phyloP scores from a whole-genome alignment of 2,888 invertebrate species.

The Leptarthrus brevirostris region DNA sequence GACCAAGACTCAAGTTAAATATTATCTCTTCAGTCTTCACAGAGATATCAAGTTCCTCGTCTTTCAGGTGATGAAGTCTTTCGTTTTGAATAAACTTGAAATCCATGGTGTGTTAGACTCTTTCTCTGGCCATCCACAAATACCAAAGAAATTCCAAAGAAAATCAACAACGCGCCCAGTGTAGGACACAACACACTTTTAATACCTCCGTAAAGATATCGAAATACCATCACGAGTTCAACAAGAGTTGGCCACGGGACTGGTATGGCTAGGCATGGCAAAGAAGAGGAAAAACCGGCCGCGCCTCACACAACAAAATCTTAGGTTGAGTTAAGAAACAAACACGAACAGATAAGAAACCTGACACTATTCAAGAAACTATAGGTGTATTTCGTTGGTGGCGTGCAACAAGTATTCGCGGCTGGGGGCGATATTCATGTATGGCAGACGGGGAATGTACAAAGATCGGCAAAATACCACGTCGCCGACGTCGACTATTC shows the following conservation, averaged over 20 bases:
- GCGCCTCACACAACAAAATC: not conserved
- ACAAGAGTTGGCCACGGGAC: not conserved
- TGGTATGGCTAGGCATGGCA: not conserved
- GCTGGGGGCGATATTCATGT: constrained; percentile 1
- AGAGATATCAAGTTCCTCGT: constrained; percentile 31
- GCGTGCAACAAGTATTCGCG: not conserved
- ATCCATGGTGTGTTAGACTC: constrained; percentile 11
- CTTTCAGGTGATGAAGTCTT: constrained; percentile 35
- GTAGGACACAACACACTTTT: not conserved
- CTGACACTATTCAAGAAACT: constrained; percentile 7
- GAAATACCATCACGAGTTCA: not conserved
- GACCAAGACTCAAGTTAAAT: too few species aligned
- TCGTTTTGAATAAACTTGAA: constrained; percentile 24
- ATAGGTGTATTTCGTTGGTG: constrained; percentile 8
- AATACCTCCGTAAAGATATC: not conserved
- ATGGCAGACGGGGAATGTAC: constrained; percentile 11
- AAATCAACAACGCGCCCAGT: not conserved
- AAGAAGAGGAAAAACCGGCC: constrained; percentile 33
- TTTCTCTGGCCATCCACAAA: not conserved
- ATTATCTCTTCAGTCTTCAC: too few species aligned
- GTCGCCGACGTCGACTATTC: constrained; percentile 36
- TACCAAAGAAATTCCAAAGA: constrained; percentile 2
- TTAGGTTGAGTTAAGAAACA: not conserved
- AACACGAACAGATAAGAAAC: constrained; percentile 18
- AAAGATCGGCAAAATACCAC: constrained; percentile 35